Evolutionary conservation across 2,797 vertebrate genomes (phyloP), one percentile per base, ranked within the genome.

Genomic region (Meriones psammophilus): DNA sequence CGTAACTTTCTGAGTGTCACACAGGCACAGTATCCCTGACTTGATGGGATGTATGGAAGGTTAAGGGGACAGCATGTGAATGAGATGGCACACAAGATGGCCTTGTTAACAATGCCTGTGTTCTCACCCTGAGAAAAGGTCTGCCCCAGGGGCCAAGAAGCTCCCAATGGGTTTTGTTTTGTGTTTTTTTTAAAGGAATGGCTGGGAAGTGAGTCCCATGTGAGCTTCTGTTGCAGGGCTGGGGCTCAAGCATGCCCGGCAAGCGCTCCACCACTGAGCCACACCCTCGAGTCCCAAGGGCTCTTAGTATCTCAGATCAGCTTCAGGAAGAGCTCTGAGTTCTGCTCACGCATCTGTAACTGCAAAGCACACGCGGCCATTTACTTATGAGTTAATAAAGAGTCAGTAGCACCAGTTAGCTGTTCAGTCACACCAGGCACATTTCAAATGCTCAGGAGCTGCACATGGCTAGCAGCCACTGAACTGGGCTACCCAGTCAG

Each of bases 291-390:
- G 28, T 30, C 26, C n/a, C 5, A 36, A 22, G 62, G 42, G 33
- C 13, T 74, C 76, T 1, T 5, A 62, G 28, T 42, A 42, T 64
- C 36, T 77, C 1, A 60, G 69, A 1, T 46, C 8, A 36, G 64
- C 15, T 22, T 74, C 7, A 46, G 56, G 42, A 14, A 6, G 42
- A 42, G 60, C 36, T 36, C 56, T 39, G 69, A 58, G 91, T 28
- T 20, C 12, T 8, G 5, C 12, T 9, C 13, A 39, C 30, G 5
- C 3, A 46, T 10, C 1, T 2, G 0, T 0, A 33, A 76, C 46
- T 28, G 26, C 80, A 60, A 22, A 71, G 28, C 26, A 60, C 13
- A 17, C 3, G 33, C 2, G 33, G 0, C 3, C 42, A 46, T n/a
- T 85, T 58, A 36, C 54, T n/a, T 28, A 26, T 10, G 68, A 26